A percentile compares a stretch with the other conserved stretches of the same genome.
phyloP scores from a whole-genome alignment of 2,113 vertebrate genomes.

The Marmota flaviventris region DNA sequence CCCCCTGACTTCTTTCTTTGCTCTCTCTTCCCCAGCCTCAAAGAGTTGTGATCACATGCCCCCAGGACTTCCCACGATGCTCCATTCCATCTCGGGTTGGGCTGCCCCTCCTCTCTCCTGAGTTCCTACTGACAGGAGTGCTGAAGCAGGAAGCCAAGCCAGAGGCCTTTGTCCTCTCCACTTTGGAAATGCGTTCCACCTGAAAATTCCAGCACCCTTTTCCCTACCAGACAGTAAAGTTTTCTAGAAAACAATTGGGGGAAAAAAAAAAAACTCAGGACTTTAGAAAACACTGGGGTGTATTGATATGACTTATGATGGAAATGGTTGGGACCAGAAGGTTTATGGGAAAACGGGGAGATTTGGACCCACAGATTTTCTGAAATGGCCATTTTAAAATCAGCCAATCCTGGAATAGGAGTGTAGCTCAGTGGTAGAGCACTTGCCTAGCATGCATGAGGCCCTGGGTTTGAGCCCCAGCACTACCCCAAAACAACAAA shows the following conservation, averaged over 20 bases:
- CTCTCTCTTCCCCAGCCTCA: slow-evolving; percentile 85
- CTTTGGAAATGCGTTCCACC: background rate
- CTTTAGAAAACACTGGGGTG: background rate
- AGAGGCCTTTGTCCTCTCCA: slow-evolving; percentile 83
- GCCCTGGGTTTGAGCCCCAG: too few relatives aligned
- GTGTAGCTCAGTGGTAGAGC: background rate
- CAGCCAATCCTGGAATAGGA: background rate
- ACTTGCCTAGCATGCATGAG: background rate
- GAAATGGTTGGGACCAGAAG: background rate
- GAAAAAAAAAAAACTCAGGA: background rate
- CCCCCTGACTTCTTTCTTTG: background rate
- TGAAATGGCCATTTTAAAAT: background rate
- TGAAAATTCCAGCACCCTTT: slow-evolving; percentile 47
- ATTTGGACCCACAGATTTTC: background rate
- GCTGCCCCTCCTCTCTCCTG: slow-evolving; percentile 90
- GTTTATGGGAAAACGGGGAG: background rate
- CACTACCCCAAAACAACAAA: background rate
- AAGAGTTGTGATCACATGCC: slow-evolving; percentile 92
- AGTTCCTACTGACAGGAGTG: slow-evolving; percentile 94
- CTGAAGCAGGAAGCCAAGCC: slow-evolving; percentile 91
- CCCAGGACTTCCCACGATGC: slow-evolving; percentile 89
- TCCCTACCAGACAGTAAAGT: slow-evolving; percentile 29
- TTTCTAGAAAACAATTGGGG: background rate
- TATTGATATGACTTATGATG: background rate
- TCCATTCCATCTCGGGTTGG: slow-evolving; percentile 83